Evolutionary conservation across 1,140 invertebrate genomes (phyloP).

Genomic region (Leptinotarsa texana): DNA sequence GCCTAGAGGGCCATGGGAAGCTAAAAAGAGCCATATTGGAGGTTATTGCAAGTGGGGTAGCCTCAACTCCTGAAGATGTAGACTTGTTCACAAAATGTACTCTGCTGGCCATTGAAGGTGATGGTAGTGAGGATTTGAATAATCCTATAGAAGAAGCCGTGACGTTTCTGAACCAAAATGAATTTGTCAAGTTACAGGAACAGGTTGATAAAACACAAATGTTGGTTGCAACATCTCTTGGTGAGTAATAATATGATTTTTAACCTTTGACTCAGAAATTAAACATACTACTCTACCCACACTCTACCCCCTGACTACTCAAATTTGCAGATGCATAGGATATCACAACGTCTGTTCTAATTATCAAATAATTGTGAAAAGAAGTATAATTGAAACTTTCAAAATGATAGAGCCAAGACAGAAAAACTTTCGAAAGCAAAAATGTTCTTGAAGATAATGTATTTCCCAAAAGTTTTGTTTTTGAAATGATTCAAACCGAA

Average conservation of each 20-base stretch:
- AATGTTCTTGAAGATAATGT: no score
- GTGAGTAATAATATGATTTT: slow-evolving; percentile 47
- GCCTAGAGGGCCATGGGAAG: slow-evolving; percentile 71
- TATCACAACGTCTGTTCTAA: not conserved
- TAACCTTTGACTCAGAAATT: no score
- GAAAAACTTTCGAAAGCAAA: no score
- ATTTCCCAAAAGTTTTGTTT: no score
- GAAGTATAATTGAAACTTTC: not conserved
- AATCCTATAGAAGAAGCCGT: slow-evolving; percentile 53
- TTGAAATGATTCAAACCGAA: no score
- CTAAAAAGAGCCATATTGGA: slow-evolving; percentile 72
- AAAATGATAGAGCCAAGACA: no score
- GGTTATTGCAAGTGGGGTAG: slow-evolving; percentile 87
- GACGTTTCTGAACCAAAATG: slow-evolving; percentile 61
- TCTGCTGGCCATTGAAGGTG: slow-evolving; percentile 39
- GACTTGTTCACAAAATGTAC: slow-evolving; percentile 82
- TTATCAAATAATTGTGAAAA: not conserved
- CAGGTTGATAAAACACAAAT: slow-evolving; percentile 56
- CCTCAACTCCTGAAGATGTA: slow-evolving; percentile 73
- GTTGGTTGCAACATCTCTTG: slow-evolving; percentile 83
- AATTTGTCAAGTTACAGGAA: slow-evolving; percentile 61
- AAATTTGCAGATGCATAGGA: no score
- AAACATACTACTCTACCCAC: no score
- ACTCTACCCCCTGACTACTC: no score
- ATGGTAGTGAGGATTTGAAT: slow-evolving; percentile 28